Evolutionary conservation across 2,113 vertebrate species (phyloP), one percentile per base, ranked within the genome.

Genomic region (Rhinolophus ferrumequinum): DNA sequence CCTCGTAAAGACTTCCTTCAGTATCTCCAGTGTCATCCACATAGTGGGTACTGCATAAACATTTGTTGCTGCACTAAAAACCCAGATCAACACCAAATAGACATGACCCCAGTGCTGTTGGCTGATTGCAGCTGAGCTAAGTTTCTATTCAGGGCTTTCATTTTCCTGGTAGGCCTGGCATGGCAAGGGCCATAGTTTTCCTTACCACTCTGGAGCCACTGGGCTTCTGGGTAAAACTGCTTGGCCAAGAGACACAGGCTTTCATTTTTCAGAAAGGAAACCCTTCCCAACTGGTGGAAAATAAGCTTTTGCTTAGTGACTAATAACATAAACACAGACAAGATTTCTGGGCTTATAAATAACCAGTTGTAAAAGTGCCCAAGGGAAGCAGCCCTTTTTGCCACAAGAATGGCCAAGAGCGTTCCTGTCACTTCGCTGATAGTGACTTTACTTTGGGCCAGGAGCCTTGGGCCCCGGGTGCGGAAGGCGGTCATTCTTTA

Each of bases 301-400:
- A 97, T 93, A 97, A 97, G 97, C 96, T 95, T 97, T 97, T 95
- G 94, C 97, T 97, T 97, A 81, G 95, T 98, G 97, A 98, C 98
- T 97, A 98, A 97, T 97, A 97, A 97, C 84, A 97, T 96, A 97
- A 98, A 97, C 97, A 97, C 96, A 97, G 96, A 95, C 98, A 91
- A 97, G 97, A 93, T 94, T 98, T 97, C 95, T 97, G 95, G 84
- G 79, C 93, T 97, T 98, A 98, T 97, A 98, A 97, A 98, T 97
- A 98, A 95, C 93, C 87, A 86, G 97, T 86, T 96, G 97, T 96
- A 82, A 95, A 86, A 86, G 83, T 91, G 94, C 93, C 95, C 94
- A 83, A 80, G 94, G 96, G 97, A 95, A 96, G 94, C 54, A 15
- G 95, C 52, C 88, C 44, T 35, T 95, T 95, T 28, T 83, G 41